Base-by-base conservation (phyloP, 2,113 vertebrate genomes). In the Sylvilagus bachmani region DNA sequence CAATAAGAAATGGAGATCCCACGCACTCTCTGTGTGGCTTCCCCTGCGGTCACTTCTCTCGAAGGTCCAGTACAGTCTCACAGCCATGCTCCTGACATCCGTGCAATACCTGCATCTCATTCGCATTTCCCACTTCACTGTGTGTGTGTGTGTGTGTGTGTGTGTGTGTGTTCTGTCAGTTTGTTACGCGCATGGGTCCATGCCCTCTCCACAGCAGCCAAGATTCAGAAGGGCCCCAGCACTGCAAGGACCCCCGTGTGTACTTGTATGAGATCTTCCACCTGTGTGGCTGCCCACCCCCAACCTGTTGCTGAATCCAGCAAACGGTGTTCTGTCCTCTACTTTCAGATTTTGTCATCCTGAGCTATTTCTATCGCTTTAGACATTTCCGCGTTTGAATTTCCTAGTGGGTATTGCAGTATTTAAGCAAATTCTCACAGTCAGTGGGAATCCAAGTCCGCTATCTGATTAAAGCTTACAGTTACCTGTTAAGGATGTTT, bases 81-180 rank as follows among this genome's bases (percentile, higher is more conserved):
- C 53, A 12, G 7, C 9, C 44, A 53, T 2, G 6, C 22, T 24
- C 5, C 17, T 12, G 10, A 19, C 22, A 24, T 10, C 4, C 25
- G 24, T 1, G 0, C 16, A 13, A 27, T 16, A 67, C n/a, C 0
- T 10, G 3, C 2, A 10, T 17, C 38, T 36, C 69, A 19, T 8
- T 61, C 51, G 10, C 27, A n/a, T 31, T 36, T 62, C 74, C 64
- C 21, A 58, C 17, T 58, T 17, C 55, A 12, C 53, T 58, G 55
- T 58, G 55, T 17, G 13, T 58, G 13, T 58, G 55, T 58, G 55
- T 58, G 55, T 58, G 55, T 16, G 14, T 58, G 12, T 58, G 55
- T 58, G 11, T 58, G 14, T 58, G 55, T 58, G 55, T 58, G 55
- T 44, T 44, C 44, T 44, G 44, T 44, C 44, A 44, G 44, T 44